Base-by-base conservation (phyloP, 2,888 invertebrate species). In the Eristalis tenax region DNA sequence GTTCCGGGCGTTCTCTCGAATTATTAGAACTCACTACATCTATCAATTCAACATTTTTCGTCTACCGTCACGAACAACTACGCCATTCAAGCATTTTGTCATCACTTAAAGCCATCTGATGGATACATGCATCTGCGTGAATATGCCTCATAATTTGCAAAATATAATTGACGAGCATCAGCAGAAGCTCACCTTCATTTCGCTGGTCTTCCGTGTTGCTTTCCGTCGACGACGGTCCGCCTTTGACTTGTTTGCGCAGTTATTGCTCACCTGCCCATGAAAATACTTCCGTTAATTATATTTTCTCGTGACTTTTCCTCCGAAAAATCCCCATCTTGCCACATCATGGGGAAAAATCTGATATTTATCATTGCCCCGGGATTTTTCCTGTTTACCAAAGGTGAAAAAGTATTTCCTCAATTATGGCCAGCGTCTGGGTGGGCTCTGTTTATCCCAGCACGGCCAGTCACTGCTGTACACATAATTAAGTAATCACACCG, bases 401-500 rank as follows among this genome's bases (percentile, higher is more conserved):
- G 56, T 50, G 69, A 74, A 78, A 69, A 71, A 69, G 61, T 66
- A 68, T 81, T 82, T 86, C 43, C 82, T 74, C 74, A 70, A 78
- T 86, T 78, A 74, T 73, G 57, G 69, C 77, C 57, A 73, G 28
- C 65, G 65, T 73, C 35, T 63, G 15, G 11, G 23, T 15, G 50
- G 50, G 50, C 68, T 64, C 22, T 73, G 69, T 81, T 77, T 81
- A 73, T 64, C 50, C 59, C 59, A 40, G 18, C n/a, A 18, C 8
- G 56, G 64, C 73, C 59, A 74, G 28, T 59, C 74, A 69, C 38
- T 74, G 61, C 69, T 50, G 64, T 74, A 81, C 74, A 77, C 57
- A 74, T 85, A 82, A 78, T 81, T 74, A 74, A 82, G 77, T 73
- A 85, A 77, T 81, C 85, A 77, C 65, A 63, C 76, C 43, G 61